phyloP scores from a whole-genome alignment of 2,888 invertebrate species.

The Orthosia gracilis region DNA sequence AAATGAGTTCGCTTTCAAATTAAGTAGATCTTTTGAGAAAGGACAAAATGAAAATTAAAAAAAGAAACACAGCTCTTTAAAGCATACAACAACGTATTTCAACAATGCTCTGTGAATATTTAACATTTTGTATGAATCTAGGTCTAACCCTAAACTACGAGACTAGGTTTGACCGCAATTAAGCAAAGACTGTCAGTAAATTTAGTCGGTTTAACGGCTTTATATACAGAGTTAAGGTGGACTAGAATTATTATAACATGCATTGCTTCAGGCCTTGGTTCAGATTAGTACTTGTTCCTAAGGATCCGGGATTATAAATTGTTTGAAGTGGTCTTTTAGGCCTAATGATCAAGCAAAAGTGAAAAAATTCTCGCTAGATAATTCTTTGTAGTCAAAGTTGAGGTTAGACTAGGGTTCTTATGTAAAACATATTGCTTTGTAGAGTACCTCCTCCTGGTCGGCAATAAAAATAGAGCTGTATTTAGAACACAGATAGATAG shows the following conservation, averaged over 20 bases:
- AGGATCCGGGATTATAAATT: background rate
- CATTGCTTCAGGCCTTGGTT: constrained; percentile 25
- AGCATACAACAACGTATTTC: background rate
- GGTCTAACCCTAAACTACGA: constrained; percentile 16
- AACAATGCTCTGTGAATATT: constrained; percentile 14
- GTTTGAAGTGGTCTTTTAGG: background rate
- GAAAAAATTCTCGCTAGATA: no score
- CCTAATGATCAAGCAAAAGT: no score
- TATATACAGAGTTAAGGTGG: constrained; percentile 47
- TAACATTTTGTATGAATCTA: constrained; percentile 27
- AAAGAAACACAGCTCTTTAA: background rate
- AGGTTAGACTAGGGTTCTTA: no score
- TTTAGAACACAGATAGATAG: no score
- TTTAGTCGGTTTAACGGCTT: constrained; percentile 63
- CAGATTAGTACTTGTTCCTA: constrained; percentile 15
- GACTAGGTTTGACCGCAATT: constrained; percentile 71
- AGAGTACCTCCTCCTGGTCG: no score
- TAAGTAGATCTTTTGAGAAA: background rate
- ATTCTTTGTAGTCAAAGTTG: no score
- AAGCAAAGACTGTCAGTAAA: constrained; percentile 70
- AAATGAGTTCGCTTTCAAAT: background rate
- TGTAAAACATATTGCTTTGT: no score
- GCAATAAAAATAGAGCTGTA: no score
- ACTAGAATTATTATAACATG: constrained; percentile 49
- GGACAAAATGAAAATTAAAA: background rate